Base-by-base conservation (phyloP, 2,113 vertebrate species). In the Ptilorrhoa leucosticta region DNA sequence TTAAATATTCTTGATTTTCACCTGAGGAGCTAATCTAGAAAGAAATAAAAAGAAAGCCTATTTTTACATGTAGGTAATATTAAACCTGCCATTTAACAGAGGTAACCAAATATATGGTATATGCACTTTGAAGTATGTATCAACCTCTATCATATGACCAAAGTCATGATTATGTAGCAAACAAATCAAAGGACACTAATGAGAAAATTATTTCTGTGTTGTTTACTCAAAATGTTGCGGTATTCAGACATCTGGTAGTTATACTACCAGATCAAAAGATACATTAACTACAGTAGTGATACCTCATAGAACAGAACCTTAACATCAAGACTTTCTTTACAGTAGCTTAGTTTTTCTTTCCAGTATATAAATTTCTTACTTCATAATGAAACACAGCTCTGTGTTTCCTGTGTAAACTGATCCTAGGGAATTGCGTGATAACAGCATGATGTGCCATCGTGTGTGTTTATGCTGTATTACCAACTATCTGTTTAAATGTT, bases 381-480 rank as follows among this genome's bases (percentile, higher is more conserved):
- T 83, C 13, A 19, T 63, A 56, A 48, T 40, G n/a, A 94, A 90
- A 82, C 60, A 57, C 12, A 58, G 17, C 33, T 85, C 65, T 65
- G 14, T 75, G 42, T 45, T 91, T 86, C 33, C 30, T 56, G 54
- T 70, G 35, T 56, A 30, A 71, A 64, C 15, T 57, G 75, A 90
- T 61, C 50, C 30, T 13, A 48, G 40, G 64, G 42, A 85, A 91
- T 16, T 56, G 79, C 47, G 58, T 39, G 47, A 40, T 50, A 72
- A 71, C 42, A 73, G 24, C 15, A 13, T 37, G 37, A 60, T 69
- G 48, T 88, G 79, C 83, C 77, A 58, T 82, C 2, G 1, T 31
- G 61, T 58, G 45, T 83, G 69, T 91, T 87, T 87, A 94, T 90
- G 75, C 92, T 94, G 63, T 68, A 89, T 88, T 66, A 40, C 80